phyloP scores from a whole-genome alignment of 2,797 vertebrate genomes.

The Columba guinea region DNA sequence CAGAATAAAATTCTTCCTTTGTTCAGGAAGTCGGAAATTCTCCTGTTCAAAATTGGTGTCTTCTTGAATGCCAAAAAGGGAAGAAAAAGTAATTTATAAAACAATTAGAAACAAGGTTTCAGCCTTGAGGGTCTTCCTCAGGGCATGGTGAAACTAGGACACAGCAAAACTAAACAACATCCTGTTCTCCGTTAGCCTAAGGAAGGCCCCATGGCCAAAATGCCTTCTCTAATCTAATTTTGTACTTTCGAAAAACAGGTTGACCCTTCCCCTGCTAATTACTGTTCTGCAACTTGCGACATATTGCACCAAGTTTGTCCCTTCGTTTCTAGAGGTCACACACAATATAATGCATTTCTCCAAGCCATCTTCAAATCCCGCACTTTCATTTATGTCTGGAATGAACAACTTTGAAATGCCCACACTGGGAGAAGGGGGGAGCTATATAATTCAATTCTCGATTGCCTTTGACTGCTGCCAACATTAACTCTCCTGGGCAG shows the following conservation, averaged over 20 bases:
- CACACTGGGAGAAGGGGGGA: background rate
- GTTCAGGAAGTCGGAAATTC: conserved; percentile 13
- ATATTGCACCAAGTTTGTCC: background rate
- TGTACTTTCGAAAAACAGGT: conserved; percentile 47
- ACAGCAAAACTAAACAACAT: conserved; percentile 60
- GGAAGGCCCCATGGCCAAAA: conserved; percentile 69
- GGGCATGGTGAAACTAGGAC: conserved; percentile 71
- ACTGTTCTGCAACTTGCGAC: background rate
- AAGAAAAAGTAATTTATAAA: conserved; percentile 68
- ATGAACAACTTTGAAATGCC: background rate
- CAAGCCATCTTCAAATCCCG: background rate
- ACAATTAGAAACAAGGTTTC: conserved; percentile 68
- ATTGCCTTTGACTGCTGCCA: conserved; percentile 23
- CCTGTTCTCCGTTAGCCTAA: conserved; percentile 71
- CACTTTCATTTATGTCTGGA: background rate
- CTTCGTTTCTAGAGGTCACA: conserved; percentile 29
- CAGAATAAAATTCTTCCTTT: background rate
- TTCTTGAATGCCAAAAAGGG: conserved; percentile 53
- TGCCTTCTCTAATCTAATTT: conserved; percentile 59
- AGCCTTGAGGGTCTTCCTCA: conserved; percentile 70
- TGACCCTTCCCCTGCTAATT: conserved; percentile 65
- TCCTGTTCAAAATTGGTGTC: background rate
- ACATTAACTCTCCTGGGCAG: conserved; percentile 15
- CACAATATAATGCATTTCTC: background rate
- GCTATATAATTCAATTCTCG: conserved; percentile 31